These are phyloP conservation scores for Hippocampus zosterae DNA, from an alignment of 2,113 vertebrate genomes.

Conservation along the genomic window DNA sequence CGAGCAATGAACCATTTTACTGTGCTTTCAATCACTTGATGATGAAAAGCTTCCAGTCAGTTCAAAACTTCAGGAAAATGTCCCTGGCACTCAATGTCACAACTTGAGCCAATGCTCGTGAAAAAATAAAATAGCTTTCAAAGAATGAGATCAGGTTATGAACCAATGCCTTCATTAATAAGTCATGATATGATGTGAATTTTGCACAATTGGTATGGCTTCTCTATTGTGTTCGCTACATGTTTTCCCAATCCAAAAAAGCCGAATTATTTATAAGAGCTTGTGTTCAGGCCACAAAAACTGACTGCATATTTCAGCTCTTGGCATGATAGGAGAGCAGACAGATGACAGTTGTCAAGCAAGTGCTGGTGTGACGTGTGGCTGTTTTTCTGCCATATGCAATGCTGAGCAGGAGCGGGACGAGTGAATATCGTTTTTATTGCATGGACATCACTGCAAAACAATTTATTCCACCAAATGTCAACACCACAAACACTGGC, in stretches of 20 bases:
- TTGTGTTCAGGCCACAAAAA: slow-evolving; percentile 34
- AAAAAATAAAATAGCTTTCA: slow-evolving; percentile 40
- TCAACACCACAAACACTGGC: not conserved
- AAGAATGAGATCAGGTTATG: slow-evolving; percentile 44
- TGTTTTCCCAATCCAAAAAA: slow-evolving; percentile 41
- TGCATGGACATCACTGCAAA: not conserved
- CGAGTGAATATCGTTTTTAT: not conserved
- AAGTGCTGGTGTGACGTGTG: not conserved
- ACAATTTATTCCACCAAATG: not conserved
- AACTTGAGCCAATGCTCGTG: slow-evolving; percentile 21
- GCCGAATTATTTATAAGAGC: slow-evolving; percentile 56
- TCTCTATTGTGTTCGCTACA: slow-evolving; percentile 49
- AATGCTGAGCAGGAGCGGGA: not conserved
- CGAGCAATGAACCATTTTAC: slow-evolving; percentile 23
- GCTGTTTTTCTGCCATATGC: not conserved
- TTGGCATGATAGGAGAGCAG: slow-evolving; percentile 47
- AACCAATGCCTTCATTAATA: slow-evolving; percentile 39
- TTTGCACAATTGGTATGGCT: slow-evolving; percentile 13
- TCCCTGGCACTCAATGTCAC: slow-evolving; percentile 10
- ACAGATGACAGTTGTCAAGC: slow-evolving; percentile 42
- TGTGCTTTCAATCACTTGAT: slow-evolving; percentile 25
- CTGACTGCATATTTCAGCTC: slow-evolving; percentile 37
- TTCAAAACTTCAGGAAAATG: slow-evolving; percentile 23
- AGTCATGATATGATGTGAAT: slow-evolving; percentile 45
- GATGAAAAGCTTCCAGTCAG: slow-evolving; percentile 21